These are phyloP conservation scores for Aleiodes sp. DNA, from an alignment of 1,140 invertebrate species.

Conservation along the genomic window DNA sequence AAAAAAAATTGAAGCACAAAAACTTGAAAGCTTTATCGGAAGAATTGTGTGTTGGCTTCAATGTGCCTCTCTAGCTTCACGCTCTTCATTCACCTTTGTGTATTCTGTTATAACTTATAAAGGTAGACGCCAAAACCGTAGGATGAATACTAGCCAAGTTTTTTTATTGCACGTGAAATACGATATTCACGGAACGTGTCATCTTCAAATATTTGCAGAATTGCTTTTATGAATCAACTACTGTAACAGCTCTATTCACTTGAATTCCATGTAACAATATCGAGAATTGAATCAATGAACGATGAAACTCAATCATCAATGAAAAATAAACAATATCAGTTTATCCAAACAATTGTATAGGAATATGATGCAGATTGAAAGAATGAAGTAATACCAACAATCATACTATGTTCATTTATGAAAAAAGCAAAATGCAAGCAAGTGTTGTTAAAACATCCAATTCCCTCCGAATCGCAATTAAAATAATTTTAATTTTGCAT, in stretches of 20 bases:
- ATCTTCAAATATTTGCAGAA: conserved; percentile 9
- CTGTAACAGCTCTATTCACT: background rate
- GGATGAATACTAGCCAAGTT: too few relatives aligned
- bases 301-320: conserved; percentile 1
- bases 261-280: conserved; percentile 12
- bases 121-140: background rate
- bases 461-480: too few relatives aligned
- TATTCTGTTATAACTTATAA: background rate
- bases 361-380: background rate
- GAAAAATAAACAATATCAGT: background rate
- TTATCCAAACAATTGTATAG: background rate
- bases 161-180: conserved; percentile 7
- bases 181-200: background rate
- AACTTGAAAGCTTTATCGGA: background rate
- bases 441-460: too few relatives aligned
- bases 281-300: background rate
- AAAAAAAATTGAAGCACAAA: background rate
- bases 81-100: background rate
- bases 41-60: background rate
- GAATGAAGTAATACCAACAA: too few relatives aligned
- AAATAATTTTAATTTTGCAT: too few relatives aligned
- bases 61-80: background rate
- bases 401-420: too few relatives aligned
- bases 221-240: background rate
- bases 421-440: too few relatives aligned